phyloP scores from a whole-genome alignment of 2,888 invertebrate species.

The Coelinius sp. region DNA sequence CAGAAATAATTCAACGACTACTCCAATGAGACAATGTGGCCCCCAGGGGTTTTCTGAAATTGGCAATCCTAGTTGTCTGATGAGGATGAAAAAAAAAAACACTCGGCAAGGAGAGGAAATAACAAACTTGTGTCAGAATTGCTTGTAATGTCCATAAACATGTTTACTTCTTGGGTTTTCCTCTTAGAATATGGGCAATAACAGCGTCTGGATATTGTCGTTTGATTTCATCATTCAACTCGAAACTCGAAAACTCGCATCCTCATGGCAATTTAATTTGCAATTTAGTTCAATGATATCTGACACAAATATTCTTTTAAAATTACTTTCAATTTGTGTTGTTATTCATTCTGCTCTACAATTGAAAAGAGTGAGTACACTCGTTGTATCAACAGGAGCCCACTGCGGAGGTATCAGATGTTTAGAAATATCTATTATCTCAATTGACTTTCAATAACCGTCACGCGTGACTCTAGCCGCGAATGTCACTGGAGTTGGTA shows the following conservation, averaged over 20 bases:
- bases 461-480: neutral
- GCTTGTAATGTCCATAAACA: constrained; percentile 1
- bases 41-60: constrained; percentile 3
- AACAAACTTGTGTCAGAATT: neutral
- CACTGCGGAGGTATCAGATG: neutral
- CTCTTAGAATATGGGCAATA: neutral
- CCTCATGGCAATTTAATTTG: neutral
- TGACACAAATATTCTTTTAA: neutral
- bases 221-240: constrained; percentile 1
- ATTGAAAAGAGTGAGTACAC: neutral
- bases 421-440: constrained; percentile 9
- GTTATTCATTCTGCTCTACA: neutral
- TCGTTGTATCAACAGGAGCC: neutral
- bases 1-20: neutral
- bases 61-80: neutral
- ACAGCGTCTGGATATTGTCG: constrained; percentile 4
- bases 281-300: neutral
- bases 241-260: neutral
- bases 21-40: neutral
- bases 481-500: neutral
- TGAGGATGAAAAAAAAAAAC: constrained; percentile 1
- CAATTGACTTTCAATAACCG: constrained; percentile 16
- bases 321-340: neutral
- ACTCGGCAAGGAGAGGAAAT: neutral
- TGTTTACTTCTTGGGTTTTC: neutral